Evolutionary conservation across 2,888 invertebrate genomes (phyloP).

Genomic region (Drosophila hamatofila): DNA sequence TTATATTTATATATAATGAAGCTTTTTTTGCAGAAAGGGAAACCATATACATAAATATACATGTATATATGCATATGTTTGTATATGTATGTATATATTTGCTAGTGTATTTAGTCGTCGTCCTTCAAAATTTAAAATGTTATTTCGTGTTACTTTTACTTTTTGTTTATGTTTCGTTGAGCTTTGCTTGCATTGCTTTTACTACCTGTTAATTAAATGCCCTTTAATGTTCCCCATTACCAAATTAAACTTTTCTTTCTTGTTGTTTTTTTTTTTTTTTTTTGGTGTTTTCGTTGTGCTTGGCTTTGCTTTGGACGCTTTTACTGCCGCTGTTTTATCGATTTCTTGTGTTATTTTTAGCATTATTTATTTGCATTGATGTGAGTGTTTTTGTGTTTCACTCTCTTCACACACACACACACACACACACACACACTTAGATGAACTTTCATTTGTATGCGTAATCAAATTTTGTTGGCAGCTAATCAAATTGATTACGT

Average conservation of each 20-base stretch:
- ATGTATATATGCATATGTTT: too few species aligned
- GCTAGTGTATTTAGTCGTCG: background rate
- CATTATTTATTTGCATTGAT: slow-evolving; percentile 59
- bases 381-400: slow-evolving; percentile 25
- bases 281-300: slow-evolving; percentile 56
- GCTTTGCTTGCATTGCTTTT: background rate
- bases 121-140: background rate
- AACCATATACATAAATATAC: too few species aligned
- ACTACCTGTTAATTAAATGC: background rate
- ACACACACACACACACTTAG: background rate
- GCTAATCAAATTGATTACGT: slow-evolving; percentile 66
- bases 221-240: background rate
- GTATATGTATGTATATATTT: background rate
- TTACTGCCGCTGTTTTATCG: slow-evolving; percentile 71
- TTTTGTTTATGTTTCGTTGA: background rate
- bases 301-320: slow-evolving; percentile 56
- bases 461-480: slow-evolving; percentile 63
- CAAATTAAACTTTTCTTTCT: slow-evolving; percentile 23
- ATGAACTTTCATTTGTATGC: slow-evolving; percentile 5
- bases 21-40: too few species aligned
- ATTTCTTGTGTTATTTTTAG: slow-evolving; percentile 81
- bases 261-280: slow-evolving; percentile 35
- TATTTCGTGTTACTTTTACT: background rate
- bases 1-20: too few species aligned
- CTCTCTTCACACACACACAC: slow-evolving; percentile 12